phyloP scores from a whole-genome alignment of 2,113 vertebrate genomes.

The Mormyrus iriodes region DNA sequence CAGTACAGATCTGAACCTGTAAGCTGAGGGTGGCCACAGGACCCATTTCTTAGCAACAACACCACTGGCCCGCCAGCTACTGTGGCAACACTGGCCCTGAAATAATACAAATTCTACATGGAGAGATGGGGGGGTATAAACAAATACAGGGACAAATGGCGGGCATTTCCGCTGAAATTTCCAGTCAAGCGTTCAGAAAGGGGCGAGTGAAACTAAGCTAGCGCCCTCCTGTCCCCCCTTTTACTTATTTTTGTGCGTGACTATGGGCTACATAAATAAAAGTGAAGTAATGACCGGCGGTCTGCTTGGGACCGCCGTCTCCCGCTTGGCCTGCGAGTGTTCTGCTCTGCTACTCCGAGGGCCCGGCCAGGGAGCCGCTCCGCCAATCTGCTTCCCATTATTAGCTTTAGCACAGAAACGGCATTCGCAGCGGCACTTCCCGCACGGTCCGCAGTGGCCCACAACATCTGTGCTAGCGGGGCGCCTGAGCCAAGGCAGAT shows the following conservation, averaged over 20 bases:
- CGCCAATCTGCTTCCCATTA: constrained; percentile 10
- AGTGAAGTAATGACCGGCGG: neutral
- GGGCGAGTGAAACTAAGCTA: neutral
- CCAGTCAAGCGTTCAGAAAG: neutral
- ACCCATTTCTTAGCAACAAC: neutral
- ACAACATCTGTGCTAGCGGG: neutral
- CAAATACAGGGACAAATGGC: neutral
- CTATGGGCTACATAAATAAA: neutral
- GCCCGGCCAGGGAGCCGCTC: neutral
- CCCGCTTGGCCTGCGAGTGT: neutral
- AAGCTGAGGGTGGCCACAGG: neutral
- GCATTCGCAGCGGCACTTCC: neutral
- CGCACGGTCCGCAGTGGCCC: neutral
- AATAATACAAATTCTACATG: neutral
- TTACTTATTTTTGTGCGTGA: neutral
- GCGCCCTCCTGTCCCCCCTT: too few species aligned
- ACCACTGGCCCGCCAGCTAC: neutral
- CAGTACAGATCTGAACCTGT: neutral
- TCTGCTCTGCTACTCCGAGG: neutral
- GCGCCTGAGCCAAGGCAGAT: constrained; percentile 6
- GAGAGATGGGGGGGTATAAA: neutral
- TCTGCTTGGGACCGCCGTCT: neutral
- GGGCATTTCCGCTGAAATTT: neutral
- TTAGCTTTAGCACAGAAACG: neutral
- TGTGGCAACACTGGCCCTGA: neutral